These are phyloP conservation scores for Poecilia picta DNA, from an alignment of 2,797 vertebrate species.

Conservation along the genomic window DNA sequence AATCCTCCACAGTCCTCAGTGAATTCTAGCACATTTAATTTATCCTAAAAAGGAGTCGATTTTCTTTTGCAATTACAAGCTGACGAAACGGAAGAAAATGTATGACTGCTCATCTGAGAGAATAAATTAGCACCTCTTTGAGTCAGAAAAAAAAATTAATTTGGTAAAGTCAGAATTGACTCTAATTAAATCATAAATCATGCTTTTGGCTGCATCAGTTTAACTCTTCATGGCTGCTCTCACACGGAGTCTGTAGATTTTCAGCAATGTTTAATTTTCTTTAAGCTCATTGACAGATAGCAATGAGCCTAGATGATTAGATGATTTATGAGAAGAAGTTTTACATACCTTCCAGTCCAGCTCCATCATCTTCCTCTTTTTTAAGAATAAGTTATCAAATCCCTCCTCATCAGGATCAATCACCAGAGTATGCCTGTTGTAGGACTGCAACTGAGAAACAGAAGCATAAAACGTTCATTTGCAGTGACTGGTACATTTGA, in stretches of 20 bases:
- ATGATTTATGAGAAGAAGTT: not conserved
- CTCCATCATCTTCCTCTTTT: slow-evolving; percentile 88
- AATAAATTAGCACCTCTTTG: slow-evolving; percentile 47
- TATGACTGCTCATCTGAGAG: slow-evolving; percentile 4
- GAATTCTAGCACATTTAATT: slow-evolving; percentile 36
- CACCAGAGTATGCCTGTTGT: slow-evolving; percentile 95
- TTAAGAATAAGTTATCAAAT: slow-evolving; percentile 87
- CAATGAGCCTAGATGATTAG: too few species aligned
- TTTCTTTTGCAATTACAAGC: slow-evolving; percentile 46
- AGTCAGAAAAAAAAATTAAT: slow-evolving; percentile 30
- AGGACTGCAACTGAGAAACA: slow-evolving; percentile 88
- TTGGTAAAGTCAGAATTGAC: slow-evolving; percentile 31
- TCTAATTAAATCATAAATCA: slow-evolving; percentile 49
- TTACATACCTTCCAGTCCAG: slow-evolving; percentile 88
- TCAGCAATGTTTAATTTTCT: not conserved
- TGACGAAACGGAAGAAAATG: slow-evolving; percentile 43
- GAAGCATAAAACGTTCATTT: not conserved
- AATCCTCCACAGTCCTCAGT: slow-evolving; percentile 19
- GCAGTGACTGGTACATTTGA: slow-evolving; percentile 13
- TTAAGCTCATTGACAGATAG: not conserved
- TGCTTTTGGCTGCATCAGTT: slow-evolving; percentile 31
- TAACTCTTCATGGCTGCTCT: slow-evolving; percentile 5
- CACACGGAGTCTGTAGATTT: not conserved
- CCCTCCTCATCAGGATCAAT: slow-evolving; percentile 92
- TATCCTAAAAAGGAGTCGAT: slow-evolving; percentile 31